phyloP scores from a whole-genome alignment of 1,140 invertebrate genomes.

The Tetramorium simillimum region DNA sequence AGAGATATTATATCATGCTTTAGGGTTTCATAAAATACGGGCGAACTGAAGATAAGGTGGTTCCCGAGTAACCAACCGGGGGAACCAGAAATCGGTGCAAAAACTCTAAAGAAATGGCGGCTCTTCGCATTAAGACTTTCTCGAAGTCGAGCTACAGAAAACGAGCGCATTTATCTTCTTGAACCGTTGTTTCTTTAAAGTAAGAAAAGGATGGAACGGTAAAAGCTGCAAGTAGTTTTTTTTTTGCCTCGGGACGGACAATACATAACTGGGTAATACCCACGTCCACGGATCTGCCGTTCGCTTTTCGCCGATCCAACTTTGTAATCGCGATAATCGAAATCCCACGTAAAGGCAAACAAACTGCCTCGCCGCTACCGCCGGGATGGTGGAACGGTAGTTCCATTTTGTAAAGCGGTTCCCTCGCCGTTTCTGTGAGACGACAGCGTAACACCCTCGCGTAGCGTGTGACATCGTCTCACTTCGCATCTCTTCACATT shows the following conservation, averaged over 20 bases:
- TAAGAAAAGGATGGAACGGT: conserved; percentile 19
- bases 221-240: conserved; percentile 33
- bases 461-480: conserved; percentile 4
- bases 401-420: neutral
- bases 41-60: conserved; percentile 39
- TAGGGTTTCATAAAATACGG: conserved; percentile 55
- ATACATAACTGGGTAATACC: conserved; percentile 42
- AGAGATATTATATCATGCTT: conserved; percentile 59
- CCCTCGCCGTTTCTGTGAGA: neutral
- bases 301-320: neutral
- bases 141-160: conserved; percentile 57
- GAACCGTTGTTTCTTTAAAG: conserved; percentile 55
- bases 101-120: conserved; percentile 58
- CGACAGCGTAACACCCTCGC: neutral
- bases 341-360: conserved; percentile 17
- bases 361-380: neutral
- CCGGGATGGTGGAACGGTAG: no score
- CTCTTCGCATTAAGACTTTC: conserved; percentile 58
- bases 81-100: conserved; percentile 55
- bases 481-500: conserved; percentile 16
- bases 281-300: neutral
- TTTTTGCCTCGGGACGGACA: neutral
- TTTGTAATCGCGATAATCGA: conserved; percentile 41
- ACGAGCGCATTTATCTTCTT: conserved; percentile 58
- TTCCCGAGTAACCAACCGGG: conserved; percentile 36